phyloP scores from a whole-genome alignment of 1,140 invertebrate genomes.

The Drusus annulatus region DNA sequence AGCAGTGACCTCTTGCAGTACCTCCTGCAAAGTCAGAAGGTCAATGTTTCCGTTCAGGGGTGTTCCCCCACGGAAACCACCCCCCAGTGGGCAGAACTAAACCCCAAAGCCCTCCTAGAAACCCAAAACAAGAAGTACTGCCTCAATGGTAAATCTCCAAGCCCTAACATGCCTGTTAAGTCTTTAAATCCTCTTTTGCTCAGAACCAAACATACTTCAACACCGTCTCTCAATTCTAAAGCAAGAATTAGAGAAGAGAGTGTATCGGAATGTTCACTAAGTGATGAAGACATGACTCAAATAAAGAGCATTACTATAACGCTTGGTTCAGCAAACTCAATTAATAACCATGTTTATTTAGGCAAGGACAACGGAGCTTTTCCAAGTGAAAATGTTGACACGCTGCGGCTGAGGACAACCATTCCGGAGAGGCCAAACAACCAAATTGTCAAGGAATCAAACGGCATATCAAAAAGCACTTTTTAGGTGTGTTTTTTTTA shows the following conservation, averaged over 20 bases:
- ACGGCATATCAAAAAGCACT: constrained; percentile 55
- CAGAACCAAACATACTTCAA: constrained; percentile 47
- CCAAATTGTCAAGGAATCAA: constrained; percentile 39
- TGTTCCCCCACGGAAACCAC: constrained; percentile 29
- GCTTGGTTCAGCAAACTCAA: constrained; percentile 52
- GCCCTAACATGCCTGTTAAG: constrained; percentile 43
- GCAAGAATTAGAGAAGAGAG: constrained; percentile 60
- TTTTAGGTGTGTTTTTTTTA: constrained; percentile 31
- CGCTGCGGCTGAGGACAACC: constrained; percentile 42
- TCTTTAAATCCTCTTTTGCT: constrained; percentile 41
- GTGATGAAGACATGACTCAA: constrained; percentile 59
- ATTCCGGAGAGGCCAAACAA: constrained; percentile 46
- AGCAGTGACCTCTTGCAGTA: constrained; percentile 65
- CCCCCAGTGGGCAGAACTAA: constrained; percentile 48
- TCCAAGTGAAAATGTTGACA: constrained; percentile 28
- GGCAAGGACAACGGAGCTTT: constrained; percentile 46
- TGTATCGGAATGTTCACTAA: constrained; percentile 59
- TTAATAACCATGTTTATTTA: constrained; percentile 42
- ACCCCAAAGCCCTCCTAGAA: constrained; percentile 53
- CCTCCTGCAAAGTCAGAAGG: constrained; percentile 56
- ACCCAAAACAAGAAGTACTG: constrained; percentile 46
- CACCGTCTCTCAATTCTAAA: constrained; percentile 48
- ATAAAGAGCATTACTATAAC: constrained; percentile 58
- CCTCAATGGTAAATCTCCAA: constrained; percentile 46
- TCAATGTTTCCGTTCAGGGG: constrained; percentile 32